Evolutionary conservation across 1,140 invertebrate species (phyloP).

Genomic region (Aphis craccivora): DNA sequence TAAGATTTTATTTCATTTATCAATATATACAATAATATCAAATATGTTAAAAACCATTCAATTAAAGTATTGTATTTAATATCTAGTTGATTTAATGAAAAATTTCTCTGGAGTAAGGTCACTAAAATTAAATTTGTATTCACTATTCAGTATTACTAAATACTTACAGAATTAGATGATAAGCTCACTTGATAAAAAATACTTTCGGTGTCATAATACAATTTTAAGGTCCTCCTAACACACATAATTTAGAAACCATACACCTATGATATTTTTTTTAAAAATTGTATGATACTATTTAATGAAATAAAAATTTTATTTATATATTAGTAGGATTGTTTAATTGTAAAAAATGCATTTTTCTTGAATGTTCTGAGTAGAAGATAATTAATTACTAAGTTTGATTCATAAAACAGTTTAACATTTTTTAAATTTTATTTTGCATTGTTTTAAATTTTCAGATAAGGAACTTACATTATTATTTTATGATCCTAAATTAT

Average conservation of each 20-base stretch:
- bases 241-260: neutral
- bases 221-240: neutral
- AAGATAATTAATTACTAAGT: neutral
- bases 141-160: too few species aligned
- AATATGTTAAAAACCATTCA: too few species aligned
- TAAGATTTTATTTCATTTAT: too few species aligned
- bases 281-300: neutral
- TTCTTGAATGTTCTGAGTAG: neutral
- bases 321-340: neutral
- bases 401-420: neutral
- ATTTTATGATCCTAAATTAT: neutral
- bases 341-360: neutral
- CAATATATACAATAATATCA: too few species aligned
- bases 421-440: neutral
- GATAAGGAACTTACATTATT: neutral
- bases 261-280: neutral
- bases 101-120: too few species aligned
- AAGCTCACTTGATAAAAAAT: too few species aligned
- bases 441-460: neutral
- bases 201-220: too few species aligned
- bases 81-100: too few species aligned
- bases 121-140: too few species aligned
- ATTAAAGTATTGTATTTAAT: too few species aligned
- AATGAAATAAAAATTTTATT: neutral
- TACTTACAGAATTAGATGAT: too few species aligned